Conservation (phyloP, 2,113 vertebrate species). For the Rhabdomys dilectus region DNA sequence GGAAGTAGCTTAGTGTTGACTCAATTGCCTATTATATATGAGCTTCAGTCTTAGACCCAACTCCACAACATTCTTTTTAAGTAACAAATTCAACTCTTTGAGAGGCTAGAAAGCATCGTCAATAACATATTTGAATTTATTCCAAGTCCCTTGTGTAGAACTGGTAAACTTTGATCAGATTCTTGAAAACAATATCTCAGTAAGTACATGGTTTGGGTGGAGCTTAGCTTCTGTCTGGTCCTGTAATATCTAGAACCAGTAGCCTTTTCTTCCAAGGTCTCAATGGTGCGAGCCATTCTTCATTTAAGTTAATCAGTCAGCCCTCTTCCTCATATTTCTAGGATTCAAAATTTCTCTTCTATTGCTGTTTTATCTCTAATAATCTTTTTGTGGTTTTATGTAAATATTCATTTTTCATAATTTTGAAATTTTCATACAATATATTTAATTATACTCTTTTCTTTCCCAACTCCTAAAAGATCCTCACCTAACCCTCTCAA, state of each 20-base stretch:
- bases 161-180: neutral
- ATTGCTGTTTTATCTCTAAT: neutral
- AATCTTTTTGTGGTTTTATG: neutral
- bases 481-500: neutral
- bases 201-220: neutral
- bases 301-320: neutral
- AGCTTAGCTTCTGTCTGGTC: neutral
- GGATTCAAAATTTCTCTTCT: neutral
- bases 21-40: neutral
- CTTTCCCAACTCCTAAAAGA: neutral
- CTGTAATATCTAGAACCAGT: neutral
- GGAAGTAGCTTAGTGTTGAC: neutral
- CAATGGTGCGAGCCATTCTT: neutral
- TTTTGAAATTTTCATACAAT: neutral
- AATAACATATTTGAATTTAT: neutral
- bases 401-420: neutral
- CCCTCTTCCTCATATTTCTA: neutral
- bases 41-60: neutral
- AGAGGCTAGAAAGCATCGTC: neutral
- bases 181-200: neutral
- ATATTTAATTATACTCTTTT: neutral
- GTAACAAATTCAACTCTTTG: neutral
- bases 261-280: neutral
- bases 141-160: neutral
- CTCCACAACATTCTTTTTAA: neutral